Evolutionary conservation across 2,797 vertebrate genomes (phyloP), one percentile per base, ranked within the genome.

Genomic region (Manis javanica): DNA sequence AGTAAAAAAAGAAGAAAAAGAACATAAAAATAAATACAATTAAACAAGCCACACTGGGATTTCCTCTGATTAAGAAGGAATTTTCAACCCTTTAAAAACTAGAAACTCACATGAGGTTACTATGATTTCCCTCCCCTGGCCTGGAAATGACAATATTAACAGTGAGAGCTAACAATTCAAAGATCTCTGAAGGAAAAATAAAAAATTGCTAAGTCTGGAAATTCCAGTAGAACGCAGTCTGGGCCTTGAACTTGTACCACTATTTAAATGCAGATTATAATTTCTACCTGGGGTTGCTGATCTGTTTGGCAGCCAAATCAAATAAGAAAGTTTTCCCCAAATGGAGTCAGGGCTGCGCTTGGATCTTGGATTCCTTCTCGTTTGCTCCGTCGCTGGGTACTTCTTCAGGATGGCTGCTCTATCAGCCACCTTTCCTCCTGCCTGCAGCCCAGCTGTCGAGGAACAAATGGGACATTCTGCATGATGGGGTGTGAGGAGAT

Each of bases 131-230:
- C 97, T 97, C 97, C 97, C 98, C 98, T 98, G 90, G 97, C 98
- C 98, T 97, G 98, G 98, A 99, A 99, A 99, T 98, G 98, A 98
- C 98, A 98, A 92, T 95, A 96, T 97, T 97, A 97, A 96, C 89
- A 75, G 91, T 95, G 97, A 97, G 95, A 98, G 94, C 97, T 96
- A 98, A 97, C 97, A 98, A 97, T 98, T 97, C 98, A 96, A 98
- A 97, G 84, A 95, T 91, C 97, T 97, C 87, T 3, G 72, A 96
- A 97, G 97, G 96, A 98, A 98, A 98, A 96, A 96, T 0, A 18
- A 59, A 97, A 97, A 97, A 97, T 97, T 91, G 94, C 66, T 29
- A 81, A 90, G 81, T 31, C 90, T 97, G 96, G 84, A 96, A 97
- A 97, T 93, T 94, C 34, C 72, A 69, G 77, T 72, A 98, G 64